phyloP scores from a whole-genome alignment of 2,888 invertebrate genomes.

The Torymus tubicola region DNA sequence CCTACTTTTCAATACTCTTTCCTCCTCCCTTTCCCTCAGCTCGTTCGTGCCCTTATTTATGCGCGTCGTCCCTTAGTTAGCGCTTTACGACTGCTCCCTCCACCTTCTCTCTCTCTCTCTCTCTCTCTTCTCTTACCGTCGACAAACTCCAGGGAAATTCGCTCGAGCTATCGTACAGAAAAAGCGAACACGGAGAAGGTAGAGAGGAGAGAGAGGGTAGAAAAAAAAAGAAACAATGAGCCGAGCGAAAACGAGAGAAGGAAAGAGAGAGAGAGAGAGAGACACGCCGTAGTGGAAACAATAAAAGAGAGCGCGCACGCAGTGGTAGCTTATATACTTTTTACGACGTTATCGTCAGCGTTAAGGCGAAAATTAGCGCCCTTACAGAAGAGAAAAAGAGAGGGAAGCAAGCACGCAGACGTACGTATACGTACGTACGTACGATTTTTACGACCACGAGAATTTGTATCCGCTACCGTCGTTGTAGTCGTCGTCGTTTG shows the following conservation, averaged over 20 bases:
- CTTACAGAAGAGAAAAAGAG: conserved; percentile 55
- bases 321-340: conserved; percentile 40
- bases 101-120: background rate
- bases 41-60: conserved; percentile 37
- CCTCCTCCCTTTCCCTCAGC: background rate
- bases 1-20: conserved; percentile 5
- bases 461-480: conserved; percentile 67
- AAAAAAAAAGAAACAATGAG: background rate
- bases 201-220: background rate
- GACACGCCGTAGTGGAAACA: background rate
- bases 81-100: conserved; percentile 13
- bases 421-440: conserved; percentile 50
- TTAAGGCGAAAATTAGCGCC: conserved; percentile 70
- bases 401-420: conserved; percentile 16
- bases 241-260: background rate
- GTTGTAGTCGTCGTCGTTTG: no score
- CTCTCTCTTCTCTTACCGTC: no score
- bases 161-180: background rate
- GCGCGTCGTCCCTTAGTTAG: conserved; percentile 44
- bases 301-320: conserved; percentile 13
- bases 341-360: conserved; percentile 65
- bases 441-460: conserved; percentile 70
- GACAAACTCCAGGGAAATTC: conserved; percentile 37
- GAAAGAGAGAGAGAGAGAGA: background rate
- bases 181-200: background rate